Evolutionary conservation across 1,140 invertebrate species (phyloP), one percentile per base, ranked within the genome.

Genomic region (Pseudoatta argentina): DNA sequence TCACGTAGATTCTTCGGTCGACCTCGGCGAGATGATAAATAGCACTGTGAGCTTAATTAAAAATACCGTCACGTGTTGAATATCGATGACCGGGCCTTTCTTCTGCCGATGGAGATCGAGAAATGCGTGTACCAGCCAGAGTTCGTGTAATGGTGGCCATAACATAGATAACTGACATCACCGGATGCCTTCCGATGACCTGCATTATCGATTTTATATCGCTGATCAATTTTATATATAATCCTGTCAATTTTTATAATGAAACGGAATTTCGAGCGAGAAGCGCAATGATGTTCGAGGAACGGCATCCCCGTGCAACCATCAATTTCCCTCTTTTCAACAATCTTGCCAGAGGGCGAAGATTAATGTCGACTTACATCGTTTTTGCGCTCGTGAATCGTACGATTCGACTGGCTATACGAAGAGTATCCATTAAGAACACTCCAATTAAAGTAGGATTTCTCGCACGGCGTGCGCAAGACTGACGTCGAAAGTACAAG

Each of bases 51-150:
- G 64, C 89, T 91, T 92, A 92, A 92, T 92, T 91, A 91, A 92
- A 92, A 92, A 92, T 92, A 91, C 91, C 91, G 86, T 92, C 91
- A 92, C 91, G 89, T 72, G 81, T 88, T 85, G 81, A 87, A 92
- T 92, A 92, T 91, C 92, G 89, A 92, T 89, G 86, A 91, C 67
- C 66, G 69, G 63, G 63, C 55, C 53, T 30, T 63, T 16, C 34
- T 16, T 63, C 61, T 39, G 66, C 69, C 69, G 66, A 78, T 8
- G 72, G 61, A 64, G 44, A 48, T 63, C 66, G 64, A 87, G 89
- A 87, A 85, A 86, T 77, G 61, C 63, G 64, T 86, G 30, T 27
- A 44, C 64, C 69, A 63, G 12, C 48, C 66, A 27, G n/a, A 53
- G 30, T 44, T 24, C 76, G 39, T 21, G 21, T 76, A 79, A 75